A percentile compares a stretch with the other conserved stretches of the same genome.
Conservation (phyloP, 2,797 vertebrate species). For the Clarias pachynema region DNA sequence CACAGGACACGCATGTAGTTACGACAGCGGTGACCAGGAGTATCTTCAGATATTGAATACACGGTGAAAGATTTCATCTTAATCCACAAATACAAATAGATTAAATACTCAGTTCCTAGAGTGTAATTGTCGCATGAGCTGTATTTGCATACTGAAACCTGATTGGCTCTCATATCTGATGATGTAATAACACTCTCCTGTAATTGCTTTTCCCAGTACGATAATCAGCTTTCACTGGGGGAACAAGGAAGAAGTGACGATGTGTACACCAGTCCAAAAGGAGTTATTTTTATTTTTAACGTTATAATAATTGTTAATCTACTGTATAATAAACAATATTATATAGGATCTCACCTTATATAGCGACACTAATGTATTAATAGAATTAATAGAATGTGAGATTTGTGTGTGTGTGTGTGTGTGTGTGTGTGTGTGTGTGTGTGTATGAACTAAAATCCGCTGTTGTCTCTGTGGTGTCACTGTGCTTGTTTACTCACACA, state of each 20-base stretch:
- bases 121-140: background rate
- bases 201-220: background rate
- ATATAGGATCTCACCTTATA: background rate
- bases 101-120: background rate
- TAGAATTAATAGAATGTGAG: background rate
- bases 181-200: background rate
- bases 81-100: background rate
- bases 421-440: constrained; percentile 31
- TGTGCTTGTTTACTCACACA: constrained; percentile 16
- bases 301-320: background rate
- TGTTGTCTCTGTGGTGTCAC: constrained; percentile 4
- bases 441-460: background rate
- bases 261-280: background rate
- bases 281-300: background rate
- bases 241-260: background rate
- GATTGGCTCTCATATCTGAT: background rate
- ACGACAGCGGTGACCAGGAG: background rate
- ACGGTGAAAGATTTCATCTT: constrained; percentile 3
- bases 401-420: constrained; percentile 1
- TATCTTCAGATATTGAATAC: background rate
- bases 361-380: background rate
- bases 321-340: background rate
- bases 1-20: background rate
- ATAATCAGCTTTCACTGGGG: background rate
- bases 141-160: constrained; percentile 1